Evolutionary conservation across 2,797 vertebrate species (phyloP).

Genomic region (Eutrigla gurnardus): DNA sequence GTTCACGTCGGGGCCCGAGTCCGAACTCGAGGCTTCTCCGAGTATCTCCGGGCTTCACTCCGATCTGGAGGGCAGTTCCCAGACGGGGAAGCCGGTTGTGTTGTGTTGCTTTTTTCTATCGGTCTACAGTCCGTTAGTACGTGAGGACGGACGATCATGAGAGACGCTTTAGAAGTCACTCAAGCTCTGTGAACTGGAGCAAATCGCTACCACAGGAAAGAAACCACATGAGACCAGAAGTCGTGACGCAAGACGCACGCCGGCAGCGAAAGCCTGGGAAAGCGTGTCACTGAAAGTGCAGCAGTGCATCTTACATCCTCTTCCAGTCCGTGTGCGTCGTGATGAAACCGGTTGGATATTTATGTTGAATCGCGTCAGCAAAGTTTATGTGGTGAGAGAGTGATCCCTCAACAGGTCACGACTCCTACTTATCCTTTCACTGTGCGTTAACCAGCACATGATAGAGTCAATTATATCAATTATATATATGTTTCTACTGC

Average conservation of each 20-base stretch:
- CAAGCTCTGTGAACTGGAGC: slow-evolving; percentile 76
- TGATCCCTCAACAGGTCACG: slow-evolving; percentile 9
- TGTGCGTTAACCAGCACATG: slow-evolving; percentile 5
- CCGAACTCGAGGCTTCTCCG: slow-evolving; percentile 49
- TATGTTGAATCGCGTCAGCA: slow-evolving; percentile 49
- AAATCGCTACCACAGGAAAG: slow-evolving; percentile 73
- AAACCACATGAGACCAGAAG: slow-evolving; percentile 79
- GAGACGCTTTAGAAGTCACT: slow-evolving; percentile 61
- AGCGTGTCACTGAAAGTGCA: slow-evolving; percentile 81
- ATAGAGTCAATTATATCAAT: too few species aligned
- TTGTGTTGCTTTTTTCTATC: slow-evolving; percentile 43
- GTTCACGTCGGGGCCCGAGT: slow-evolving; percentile 50
- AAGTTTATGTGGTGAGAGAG: slow-evolving; percentile 26
- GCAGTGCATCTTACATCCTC: slow-evolving; percentile 70
- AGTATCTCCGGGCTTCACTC: slow-evolving; percentile 55
- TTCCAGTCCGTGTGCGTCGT: slow-evolving; percentile 46
- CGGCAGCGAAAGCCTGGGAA: slow-evolving; percentile 77
- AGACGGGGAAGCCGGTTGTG: slow-evolving; percentile 37
- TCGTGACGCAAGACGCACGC: slow-evolving; percentile 73
- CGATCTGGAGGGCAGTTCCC: slow-evolving; percentile 64
- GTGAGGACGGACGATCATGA: slow-evolving; percentile 67
- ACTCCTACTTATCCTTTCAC: neutral
- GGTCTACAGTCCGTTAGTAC: slow-evolving; percentile 58
- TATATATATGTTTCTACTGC: neutral
- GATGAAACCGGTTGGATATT: slow-evolving; percentile 50